Percentiles rank a stretch among this genome's conserved stretches.
phyloP scores from a whole-genome alignment of 2,888 invertebrate genomes.

The Tenthredo notha region DNA sequence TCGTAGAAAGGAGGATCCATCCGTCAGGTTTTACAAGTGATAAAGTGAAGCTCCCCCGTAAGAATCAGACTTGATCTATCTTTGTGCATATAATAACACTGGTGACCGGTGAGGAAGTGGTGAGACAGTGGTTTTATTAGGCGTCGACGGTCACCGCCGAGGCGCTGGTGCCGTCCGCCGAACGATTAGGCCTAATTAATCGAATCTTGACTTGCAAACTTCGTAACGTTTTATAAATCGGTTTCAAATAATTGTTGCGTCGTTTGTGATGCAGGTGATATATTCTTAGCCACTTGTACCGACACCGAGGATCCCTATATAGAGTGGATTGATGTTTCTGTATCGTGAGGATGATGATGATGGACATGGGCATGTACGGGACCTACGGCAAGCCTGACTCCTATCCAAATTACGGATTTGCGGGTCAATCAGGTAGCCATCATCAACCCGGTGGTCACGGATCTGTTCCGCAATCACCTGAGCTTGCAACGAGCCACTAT shows the following conservation, averaged over 20 bases:
- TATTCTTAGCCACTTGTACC: not conserved
- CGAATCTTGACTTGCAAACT: not conserved
- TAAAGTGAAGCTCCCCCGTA: not conserved
- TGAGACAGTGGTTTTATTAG: conserved; percentile 10
- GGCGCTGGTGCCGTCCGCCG: conserved; percentile 45
- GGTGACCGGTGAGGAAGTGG: not conserved
- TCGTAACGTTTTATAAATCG: not conserved
- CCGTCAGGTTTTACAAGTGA: not conserved
- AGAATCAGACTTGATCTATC: not conserved
- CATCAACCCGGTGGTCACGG: conserved; percentile 80
- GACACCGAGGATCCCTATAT: conserved; percentile 51
- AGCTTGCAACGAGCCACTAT: conserved; percentile 72
- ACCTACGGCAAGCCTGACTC: conserved; percentile 77
- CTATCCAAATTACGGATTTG: conserved; percentile 74
- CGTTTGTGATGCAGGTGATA: not conserved
- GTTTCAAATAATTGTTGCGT: not conserved
- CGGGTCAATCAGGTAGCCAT: conserved; percentile 64
- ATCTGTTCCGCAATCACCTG: conserved; percentile 78
- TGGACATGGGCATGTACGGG: conserved; percentile 91
- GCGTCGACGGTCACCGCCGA: conserved; percentile 45
- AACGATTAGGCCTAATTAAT: conserved; percentile 50
- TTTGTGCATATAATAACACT: conserved; percentile 7
- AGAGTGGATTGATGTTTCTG: conserved; percentile 70
- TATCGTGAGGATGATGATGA: conserved; percentile 85
- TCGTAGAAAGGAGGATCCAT: not conserved